Evolutionary conservation across 2,888 invertebrate genomes (phyloP).

Genomic region (Hymenopus coronatus): DNA sequence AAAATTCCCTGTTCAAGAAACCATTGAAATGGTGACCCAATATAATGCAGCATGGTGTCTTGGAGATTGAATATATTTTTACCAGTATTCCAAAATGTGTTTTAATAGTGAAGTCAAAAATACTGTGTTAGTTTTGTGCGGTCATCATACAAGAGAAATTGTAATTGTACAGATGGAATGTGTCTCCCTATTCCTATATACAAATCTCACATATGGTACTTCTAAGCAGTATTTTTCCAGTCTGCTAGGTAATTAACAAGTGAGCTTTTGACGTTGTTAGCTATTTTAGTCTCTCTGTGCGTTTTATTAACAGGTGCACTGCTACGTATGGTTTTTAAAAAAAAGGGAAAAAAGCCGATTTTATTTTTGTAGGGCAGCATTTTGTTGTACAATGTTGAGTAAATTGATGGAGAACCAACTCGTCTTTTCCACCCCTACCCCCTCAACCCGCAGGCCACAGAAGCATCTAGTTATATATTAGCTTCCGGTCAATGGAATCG

Average conservation of each 20-base stretch:
- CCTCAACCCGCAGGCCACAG: not conserved
- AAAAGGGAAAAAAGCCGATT: not conserved
- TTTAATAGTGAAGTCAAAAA: no score
- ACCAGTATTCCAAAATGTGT: no score
- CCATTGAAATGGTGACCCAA: no score
- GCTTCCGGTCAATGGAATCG: conserved; percentile 27
- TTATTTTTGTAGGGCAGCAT: not conserved
- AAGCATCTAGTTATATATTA: conserved; percentile 4
- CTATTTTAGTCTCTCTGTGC: not conserved
- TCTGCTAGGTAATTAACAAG: not conserved
- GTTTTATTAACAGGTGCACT: not conserved
- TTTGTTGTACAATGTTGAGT: not conserved
- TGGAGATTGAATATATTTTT: no score
- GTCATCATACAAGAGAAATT: no score
- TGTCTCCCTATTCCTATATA: not conserved
- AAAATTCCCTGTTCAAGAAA: no score
- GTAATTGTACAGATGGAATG: not conserved
- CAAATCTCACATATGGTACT: not conserved
- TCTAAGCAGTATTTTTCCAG: not conserved
- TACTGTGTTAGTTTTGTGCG: no score
- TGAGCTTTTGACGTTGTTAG: not conserved
- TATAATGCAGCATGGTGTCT: no score
- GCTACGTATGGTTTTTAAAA: not conserved
- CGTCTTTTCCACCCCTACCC: not conserved
- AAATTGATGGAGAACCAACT: not conserved